Base-by-base conservation (phyloP, 1,140 invertebrate species). In the Elymnias hypermnestra region DNA sequence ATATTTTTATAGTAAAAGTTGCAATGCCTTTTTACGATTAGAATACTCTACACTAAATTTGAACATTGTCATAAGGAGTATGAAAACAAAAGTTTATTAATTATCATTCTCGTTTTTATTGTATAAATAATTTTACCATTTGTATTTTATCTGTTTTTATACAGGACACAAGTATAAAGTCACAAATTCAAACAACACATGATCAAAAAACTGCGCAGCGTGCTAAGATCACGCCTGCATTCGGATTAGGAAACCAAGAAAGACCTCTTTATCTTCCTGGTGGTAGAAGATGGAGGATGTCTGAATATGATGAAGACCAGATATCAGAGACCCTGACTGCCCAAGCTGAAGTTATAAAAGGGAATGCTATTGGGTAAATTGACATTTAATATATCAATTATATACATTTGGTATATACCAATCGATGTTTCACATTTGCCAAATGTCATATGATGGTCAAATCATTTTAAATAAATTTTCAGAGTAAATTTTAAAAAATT, bases 401-500 rank as follows among this genome's bases (percentile, higher is more conserved):
- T n/a, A n/a, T n/a, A n/a, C n/a, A n/a, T n/a, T n/a, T n/a, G n/a
- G n/a, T n/a, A n/a, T n/a, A n/a, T n/a, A n/a, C n/a, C n/a, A n/a
- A n/a, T n/a, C n/a, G n/a, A n/a, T n/a, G n/a, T n/a, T n/a, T n/a
- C n/a, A n/a, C n/a, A n/a, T n/a, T n/a, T n/a, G n/a, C n/a, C n/a
- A n/a, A n/a, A 21, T 21, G 19, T 21, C 19, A 3, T 21, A 3
- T 21, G 19, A 21, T 21, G 19, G 19, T 21, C n/a, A 4, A 36
- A 9, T 18, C 10, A 21, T 3, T 9, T 22, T 28, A 1, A 14
- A 26, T 22, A 22, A 22, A 21, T 18, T 66, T 73, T 1, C 78
- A 94, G 92, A 72, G 91, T 94, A 18, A 93, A 94, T 83, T 93
- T 93, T 63, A 89, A 92, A 86, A 94, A 93, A 81, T 93, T 91